Conservation (phyloP, 2,888 invertebrate genomes). For the Athalia circularis region DNA sequence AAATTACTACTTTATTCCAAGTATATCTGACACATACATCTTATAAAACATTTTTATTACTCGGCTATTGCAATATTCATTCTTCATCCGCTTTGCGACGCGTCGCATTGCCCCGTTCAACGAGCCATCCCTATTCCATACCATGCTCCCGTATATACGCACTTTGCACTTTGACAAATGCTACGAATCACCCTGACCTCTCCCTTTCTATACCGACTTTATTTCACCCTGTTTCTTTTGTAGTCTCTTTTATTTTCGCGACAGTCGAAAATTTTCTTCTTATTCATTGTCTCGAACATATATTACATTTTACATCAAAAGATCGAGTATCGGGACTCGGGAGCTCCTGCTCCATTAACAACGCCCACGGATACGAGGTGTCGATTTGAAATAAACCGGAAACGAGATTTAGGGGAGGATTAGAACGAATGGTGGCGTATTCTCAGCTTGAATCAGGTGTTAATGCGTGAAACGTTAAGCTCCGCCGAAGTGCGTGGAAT, state of each 20-base stretch:
- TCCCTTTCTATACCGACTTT: background rate
- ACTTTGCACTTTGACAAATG: conserved; percentile 39
- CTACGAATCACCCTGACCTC: conserved; percentile 21
- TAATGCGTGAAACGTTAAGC: background rate
- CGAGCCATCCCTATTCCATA: conserved; percentile 2
- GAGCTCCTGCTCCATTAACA: no score
- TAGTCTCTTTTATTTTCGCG: background rate
- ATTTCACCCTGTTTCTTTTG: background rate
- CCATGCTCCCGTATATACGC: conserved; percentile 9
- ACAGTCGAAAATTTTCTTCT: background rate
- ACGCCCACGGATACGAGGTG: background rate
- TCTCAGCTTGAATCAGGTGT: background rate
- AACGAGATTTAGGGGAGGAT: conserved; percentile 12
- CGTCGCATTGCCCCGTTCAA: conserved; percentile 4
- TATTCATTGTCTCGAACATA: background rate
- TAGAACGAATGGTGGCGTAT: background rate
- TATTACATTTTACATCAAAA: conserved; percentile 14
- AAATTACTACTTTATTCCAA: conserved; percentile 45
- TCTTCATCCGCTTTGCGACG: conserved; percentile 34
- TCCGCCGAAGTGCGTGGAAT: background rate
- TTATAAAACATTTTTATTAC: conserved; percentile 44
- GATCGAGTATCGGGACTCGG: background rate
- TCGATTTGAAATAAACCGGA: conserved; percentile 28
- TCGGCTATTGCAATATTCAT: conserved; percentile 42
- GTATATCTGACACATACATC: conserved; percentile 39